Conservation (phyloP, 1,140 invertebrate species). For the Lasaia peninsularis region DNA sequence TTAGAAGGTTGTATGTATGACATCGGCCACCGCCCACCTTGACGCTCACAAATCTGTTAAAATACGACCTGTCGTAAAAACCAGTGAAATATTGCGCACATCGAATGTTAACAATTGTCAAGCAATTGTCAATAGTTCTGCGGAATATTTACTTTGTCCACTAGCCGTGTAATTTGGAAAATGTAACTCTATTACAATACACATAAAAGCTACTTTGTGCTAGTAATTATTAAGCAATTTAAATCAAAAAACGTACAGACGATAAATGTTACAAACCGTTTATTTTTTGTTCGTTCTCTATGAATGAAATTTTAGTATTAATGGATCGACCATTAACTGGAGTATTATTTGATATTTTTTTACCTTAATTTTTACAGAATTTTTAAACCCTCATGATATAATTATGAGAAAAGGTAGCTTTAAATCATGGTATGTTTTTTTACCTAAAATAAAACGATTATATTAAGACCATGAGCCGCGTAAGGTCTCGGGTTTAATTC, state of each 20-base stretch:
- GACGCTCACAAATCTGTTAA: constrained; percentile 38
- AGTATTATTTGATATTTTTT: constrained; percentile 13
- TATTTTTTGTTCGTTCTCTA: constrained; percentile 28
- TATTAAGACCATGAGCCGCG: too few species aligned
- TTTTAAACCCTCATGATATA: too few species aligned
- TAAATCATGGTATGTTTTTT: too few species aligned
- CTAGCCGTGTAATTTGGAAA: constrained; percentile 3
- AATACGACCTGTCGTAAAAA: constrained; percentile 58
- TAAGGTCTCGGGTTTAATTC: too few species aligned
- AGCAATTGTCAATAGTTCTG: constrained; percentile 50
- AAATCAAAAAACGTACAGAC: constrained; percentile 13
- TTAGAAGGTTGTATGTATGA: constrained; percentile 4
- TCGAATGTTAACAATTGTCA: constrained; percentile 49
- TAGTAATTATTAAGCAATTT: background rate
- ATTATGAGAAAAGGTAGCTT: too few species aligned
- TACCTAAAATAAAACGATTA: too few species aligned
- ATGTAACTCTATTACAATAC: background rate
- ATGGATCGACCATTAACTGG: constrained; percentile 20
- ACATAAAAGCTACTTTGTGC: background rate
- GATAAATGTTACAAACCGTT: constrained; percentile 12
- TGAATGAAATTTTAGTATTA: constrained; percentile 33
- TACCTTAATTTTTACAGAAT: background rate
- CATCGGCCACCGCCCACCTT: constrained; percentile 26
- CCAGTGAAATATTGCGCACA: constrained; percentile 48
- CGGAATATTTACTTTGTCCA: constrained; percentile 35